phyloP scores from a whole-genome alignment of 1,140 invertebrate species.

The Papilio polyxenes region DNA sequence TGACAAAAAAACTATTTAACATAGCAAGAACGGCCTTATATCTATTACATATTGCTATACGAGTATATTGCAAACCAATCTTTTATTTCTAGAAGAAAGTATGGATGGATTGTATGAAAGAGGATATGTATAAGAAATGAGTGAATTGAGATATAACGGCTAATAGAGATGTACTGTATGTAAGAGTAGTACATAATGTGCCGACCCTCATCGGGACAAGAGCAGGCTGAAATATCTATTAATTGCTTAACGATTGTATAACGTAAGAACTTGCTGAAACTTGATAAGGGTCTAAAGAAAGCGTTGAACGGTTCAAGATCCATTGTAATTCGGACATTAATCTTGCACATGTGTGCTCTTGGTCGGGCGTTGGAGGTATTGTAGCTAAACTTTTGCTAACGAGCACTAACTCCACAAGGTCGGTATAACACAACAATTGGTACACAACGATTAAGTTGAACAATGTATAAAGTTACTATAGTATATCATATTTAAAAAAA shows the following conservation, averaged over 20 bases:
- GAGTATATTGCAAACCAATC: no score
- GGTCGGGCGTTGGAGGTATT: background rate
- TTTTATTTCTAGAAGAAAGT: no score
- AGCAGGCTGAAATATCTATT: background rate
- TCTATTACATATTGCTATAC: no score
- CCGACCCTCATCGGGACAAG: no score
- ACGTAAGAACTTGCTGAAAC: background rate
- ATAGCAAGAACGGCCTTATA: no score
- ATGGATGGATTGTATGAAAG: no score
- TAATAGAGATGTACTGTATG: no score
- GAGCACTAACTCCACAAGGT: background rate
- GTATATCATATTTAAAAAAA: background rate
- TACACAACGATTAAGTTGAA: background rate
- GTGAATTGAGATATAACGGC: no score
- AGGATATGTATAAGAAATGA: no score
- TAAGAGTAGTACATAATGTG: no score
- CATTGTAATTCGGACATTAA: conserved; percentile 13
- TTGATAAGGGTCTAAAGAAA: background rate
- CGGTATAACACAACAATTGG: background rate
- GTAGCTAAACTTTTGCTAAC: background rate
- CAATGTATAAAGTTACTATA: background rate
- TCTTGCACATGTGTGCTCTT: background rate
- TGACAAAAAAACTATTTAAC: no score
- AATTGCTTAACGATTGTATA: background rate
- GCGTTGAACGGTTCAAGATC: background rate